Evolutionary conservation across 2,113 vertebrate genomes (phyloP).

Genomic region (Jaculus jaculus): DNA sequence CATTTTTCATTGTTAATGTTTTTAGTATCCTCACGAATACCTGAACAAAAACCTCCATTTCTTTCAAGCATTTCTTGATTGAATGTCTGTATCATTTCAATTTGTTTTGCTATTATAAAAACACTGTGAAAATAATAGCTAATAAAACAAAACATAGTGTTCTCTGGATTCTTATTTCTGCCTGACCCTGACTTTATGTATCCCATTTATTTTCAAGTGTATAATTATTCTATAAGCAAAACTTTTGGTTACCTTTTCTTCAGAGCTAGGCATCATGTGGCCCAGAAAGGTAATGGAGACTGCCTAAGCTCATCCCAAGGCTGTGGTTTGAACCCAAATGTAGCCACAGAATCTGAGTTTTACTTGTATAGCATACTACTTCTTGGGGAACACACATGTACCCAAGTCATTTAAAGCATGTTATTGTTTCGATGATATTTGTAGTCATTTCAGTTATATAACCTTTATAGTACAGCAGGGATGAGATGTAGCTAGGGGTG

Average conservation of each 20-base stretch:
- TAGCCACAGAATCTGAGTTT: neutral
- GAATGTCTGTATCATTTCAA: neutral
- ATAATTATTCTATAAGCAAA: neutral
- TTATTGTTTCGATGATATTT: neutral
- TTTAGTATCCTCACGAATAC: neutral
- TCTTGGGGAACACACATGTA: neutral
- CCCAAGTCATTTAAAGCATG: neutral
- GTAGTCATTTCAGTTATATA: neutral
- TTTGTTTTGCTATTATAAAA: constrained; percentile 20
- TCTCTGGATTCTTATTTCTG: neutral
- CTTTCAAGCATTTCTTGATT: neutral
- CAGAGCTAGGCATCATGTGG: neutral
- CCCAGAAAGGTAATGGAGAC: neutral
- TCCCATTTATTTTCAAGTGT: neutral
- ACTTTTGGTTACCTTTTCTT: neutral
- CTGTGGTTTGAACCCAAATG: neutral
- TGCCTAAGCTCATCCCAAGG: neutral
- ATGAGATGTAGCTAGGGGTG: neutral
- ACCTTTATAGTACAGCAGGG: neutral
- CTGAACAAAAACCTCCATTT: neutral
- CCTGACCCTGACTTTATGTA: neutral
- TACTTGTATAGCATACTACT: neutral
- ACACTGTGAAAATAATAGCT: neutral
- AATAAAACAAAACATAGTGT: neutral
- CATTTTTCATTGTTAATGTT: neutral